Evolutionary conservation across 2,797 vertebrate genomes (phyloP).

Genomic region (Myotis pilosus): DNA sequence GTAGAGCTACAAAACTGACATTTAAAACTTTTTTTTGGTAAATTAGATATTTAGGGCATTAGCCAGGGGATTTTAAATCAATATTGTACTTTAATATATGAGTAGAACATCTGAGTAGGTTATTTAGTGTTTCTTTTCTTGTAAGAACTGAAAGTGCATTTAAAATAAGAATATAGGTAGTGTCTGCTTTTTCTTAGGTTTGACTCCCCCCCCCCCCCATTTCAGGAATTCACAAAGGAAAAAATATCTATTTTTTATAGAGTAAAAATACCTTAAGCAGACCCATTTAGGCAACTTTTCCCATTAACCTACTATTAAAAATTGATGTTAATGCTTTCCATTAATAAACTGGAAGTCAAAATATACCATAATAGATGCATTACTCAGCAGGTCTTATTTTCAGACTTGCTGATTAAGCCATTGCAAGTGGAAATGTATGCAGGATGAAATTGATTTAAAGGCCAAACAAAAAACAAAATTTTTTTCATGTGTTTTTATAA

Average conservation of each 20-base stretch:
- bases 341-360: slow-evolving; percentile 39
- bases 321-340: slow-evolving; percentile 52
- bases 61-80: slow-evolving; percentile 39
- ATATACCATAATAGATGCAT: background rate
- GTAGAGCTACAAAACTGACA: background rate
- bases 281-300: slow-evolving; percentile 12
- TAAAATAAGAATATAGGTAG: background rate
- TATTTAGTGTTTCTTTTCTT: slow-evolving; percentile 46
- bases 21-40: background rate
- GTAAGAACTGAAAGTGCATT: slow-evolving; percentile 13
- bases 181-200: background rate
- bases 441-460: slow-evolving; percentile 38
- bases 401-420: slow-evolving; percentile 37
- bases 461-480: background rate
- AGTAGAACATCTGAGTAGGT: background rate
- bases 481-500: slow-evolving; percentile 42
- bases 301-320: slow-evolving; percentile 48
- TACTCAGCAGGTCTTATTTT: slow-evolving; percentile 28
- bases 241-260: background rate
- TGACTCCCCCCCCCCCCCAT: background rate
- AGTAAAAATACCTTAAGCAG: slow-evolving; percentile 31
- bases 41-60: slow-evolving; percentile 7
- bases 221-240: slow-evolving; percentile 40
- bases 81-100: background rate
- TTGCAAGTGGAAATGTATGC: slow-evolving; percentile 38